Evolutionary conservation across 1,140 invertebrate species (phyloP).

Genomic region (Drosophila cardini): DNA sequence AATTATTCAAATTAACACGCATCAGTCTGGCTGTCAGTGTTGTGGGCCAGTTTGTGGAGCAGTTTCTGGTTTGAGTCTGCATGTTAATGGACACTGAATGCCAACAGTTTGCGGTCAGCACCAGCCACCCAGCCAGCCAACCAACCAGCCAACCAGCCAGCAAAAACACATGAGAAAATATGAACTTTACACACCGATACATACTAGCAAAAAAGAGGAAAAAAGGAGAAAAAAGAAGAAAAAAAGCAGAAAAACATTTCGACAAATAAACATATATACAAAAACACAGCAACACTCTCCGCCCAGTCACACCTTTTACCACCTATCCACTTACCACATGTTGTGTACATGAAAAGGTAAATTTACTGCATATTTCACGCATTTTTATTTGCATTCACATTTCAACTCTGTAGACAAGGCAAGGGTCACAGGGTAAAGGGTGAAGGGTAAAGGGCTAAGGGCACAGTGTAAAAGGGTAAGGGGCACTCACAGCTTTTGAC

Average conservation of each 20-base stretch:
- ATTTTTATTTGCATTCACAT: conserved; percentile 74
- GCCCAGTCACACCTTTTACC: conserved; percentile 14
- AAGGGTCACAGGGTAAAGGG: conserved; percentile 1
- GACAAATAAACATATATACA: conserved; percentile 19
- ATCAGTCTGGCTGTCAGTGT: conserved; percentile 47
- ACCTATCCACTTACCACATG: conserved; percentile 20
- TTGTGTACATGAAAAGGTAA: conserved; percentile 51
- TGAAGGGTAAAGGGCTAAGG: conserved; percentile 7
- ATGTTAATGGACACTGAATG: conserved; percentile 56
- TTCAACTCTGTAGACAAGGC: conserved; percentile 21
- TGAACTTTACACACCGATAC: conserved; percentile 5
- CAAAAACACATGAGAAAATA: conserved; percentile 19
- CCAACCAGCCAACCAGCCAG: conserved; percentile 56
- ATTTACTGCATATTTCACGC: conserved; percentile 76
- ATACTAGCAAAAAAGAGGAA: too few species aligned
- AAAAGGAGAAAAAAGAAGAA: too few species aligned
- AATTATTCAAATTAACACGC: conserved; percentile 83
- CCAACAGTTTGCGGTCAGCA: conserved; percentile 77
- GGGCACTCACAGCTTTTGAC: conserved; percentile 66
- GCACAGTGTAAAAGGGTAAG: too few species aligned
- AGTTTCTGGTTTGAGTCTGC: conserved; percentile 12
- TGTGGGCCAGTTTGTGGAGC: conserved; percentile 28
- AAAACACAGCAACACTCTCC: not conserved
- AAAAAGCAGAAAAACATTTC: not conserved
- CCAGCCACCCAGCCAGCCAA: too few species aligned